Conservation (phyloP, 2,888 invertebrate genomes). For the Alviniconcha strummeri region DNA sequence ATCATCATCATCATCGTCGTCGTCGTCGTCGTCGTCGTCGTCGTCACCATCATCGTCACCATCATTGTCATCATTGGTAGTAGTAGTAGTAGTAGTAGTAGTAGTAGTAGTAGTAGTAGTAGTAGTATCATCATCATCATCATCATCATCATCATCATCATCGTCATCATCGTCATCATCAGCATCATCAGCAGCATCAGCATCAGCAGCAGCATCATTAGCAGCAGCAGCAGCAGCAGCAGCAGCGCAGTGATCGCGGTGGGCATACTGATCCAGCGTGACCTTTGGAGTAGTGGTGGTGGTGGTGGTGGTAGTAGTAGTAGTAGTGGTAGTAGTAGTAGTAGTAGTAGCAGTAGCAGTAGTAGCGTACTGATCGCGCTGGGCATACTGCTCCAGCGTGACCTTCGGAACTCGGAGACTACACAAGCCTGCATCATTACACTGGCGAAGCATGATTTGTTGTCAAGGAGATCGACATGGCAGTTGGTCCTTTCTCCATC, state of each 20-base stretch:
- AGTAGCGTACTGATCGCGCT: too few species aligned
- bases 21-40: neutral
- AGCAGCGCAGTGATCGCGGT: too few species aligned
- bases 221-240: neutral
- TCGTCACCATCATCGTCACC: neutral
- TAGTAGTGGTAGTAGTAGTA: too few species aligned
- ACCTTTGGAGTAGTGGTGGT: too few species aligned
- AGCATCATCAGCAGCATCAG: neutral
- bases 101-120: neutral
- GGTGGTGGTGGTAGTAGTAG: too few species aligned
- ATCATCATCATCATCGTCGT: neutral
- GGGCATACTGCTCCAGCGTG: too few species aligned
- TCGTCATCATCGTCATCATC: neutral
- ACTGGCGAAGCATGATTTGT: too few species aligned
- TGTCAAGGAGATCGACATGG: constrained; percentile 28
- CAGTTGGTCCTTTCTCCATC: constrained; percentile 30
- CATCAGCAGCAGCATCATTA: neutral
- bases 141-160: neutral
- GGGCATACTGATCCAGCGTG: too few species aligned
- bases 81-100: neutral
- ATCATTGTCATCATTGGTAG: neutral
- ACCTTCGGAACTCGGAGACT: too few species aligned
- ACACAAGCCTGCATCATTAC: too few species aligned
- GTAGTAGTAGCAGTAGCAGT: too few species aligned
- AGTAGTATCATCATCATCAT: neutral